Percentiles rank a stretch among this genome's conserved stretches.
phyloP scores from a whole-genome alignment of 1,140 invertebrate genomes.

The Rhopalosiphum padi region DNA sequence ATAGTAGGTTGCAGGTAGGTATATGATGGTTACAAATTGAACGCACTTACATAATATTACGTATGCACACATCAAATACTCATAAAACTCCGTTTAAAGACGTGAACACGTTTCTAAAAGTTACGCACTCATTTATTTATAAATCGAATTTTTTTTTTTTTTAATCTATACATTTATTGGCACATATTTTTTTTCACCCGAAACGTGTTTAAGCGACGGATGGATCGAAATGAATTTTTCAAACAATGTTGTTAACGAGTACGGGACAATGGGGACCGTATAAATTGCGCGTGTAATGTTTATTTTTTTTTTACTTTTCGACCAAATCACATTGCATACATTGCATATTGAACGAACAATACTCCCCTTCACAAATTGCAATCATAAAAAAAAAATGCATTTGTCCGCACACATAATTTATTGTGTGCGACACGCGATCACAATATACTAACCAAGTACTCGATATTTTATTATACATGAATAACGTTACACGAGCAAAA shows the following conservation, averaged over 20 bases:
- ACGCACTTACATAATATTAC: slow-evolving; percentile 21
- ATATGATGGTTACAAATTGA: background rate
- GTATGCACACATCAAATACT: slow-evolving; percentile 3
- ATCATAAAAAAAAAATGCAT: slow-evolving; percentile 22
- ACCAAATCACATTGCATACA: slow-evolving; percentile 5
- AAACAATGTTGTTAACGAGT: slow-evolving; percentile 13
- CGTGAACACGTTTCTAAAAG: slow-evolving; percentile 10
- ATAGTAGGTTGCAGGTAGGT: background rate
- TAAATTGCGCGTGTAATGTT: background rate
- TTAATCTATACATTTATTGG: background rate
- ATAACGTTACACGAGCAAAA: background rate
- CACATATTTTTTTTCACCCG: background rate
- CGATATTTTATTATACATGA: background rate
- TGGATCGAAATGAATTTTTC: background rate
- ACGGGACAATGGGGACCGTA: background rate
- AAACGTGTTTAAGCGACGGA: background rate
- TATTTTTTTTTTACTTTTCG: background rate
- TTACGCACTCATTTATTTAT: background rate
- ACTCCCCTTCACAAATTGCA: background rate
- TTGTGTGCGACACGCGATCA: background rate
- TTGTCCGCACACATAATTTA: background rate
- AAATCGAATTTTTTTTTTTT: background rate
- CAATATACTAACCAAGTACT: background rate
- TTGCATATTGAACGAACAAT: background rate
- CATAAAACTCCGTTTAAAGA: background rate